These are phyloP conservation scores for Porites lutea DNA, from an alignment of 64 coral and sea anemone species.

Conservation along the genomic window DNA sequence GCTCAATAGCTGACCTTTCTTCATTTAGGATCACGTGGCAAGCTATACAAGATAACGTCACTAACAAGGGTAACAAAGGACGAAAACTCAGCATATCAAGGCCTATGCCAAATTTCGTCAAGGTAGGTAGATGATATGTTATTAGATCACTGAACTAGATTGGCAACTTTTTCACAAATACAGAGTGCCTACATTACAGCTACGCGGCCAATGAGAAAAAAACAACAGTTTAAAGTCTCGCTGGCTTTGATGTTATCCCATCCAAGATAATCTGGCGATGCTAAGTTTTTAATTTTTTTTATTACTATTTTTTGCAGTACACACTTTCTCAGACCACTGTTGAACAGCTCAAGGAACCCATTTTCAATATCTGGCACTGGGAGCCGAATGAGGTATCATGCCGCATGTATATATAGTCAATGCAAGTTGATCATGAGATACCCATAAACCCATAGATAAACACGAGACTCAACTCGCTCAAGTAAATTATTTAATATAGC, in stretches of 20 bases:
- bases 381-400: conserved; percentile 80
- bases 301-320: conserved; percentile 46
- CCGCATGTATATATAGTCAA: no score
- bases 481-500: no score
- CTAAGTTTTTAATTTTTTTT: neutral
- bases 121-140: conserved; percentile 33
- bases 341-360: conserved; percentile 71
- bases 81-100: conserved; percentile 21
- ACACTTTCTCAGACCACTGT: conserved; percentile 66
- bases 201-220: no score
- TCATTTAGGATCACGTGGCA: conserved; percentile 53
- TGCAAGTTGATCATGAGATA: no score
- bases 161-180: neutral
- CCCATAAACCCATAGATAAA: no score
- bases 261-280: no score
- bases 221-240: no score
- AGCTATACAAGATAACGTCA: conserved; percentile 60
- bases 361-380: conserved; percentile 93
- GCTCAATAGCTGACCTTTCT: neutral
- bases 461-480: no score
- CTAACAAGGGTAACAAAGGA: conserved; percentile 47
- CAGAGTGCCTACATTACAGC: no score
- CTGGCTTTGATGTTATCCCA: no score
- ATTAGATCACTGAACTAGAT: no score
- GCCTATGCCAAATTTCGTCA: conserved; percentile 62